phyloP scores from a whole-genome alignment of 2,113 vertebrate species.

The Pyxicephalus adspersus region DNA sequence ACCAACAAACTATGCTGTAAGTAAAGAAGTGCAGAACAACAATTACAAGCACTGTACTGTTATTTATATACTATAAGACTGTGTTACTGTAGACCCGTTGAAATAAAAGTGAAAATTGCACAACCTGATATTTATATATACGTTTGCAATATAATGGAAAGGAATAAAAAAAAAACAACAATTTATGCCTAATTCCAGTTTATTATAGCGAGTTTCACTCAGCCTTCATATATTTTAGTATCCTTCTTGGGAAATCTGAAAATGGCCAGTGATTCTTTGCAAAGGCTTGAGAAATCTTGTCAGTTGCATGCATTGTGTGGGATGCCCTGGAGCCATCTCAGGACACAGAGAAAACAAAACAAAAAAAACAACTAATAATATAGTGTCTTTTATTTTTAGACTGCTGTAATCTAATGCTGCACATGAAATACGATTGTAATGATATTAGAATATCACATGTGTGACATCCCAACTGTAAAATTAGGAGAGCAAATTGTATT shows the following conservation, averaged over 20 bases:
- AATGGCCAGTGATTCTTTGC: slow-evolving; percentile 21
- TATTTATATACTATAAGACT: too few species aligned
- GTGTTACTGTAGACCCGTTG: too few species aligned
- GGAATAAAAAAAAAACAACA: too few species aligned
- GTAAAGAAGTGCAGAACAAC: too few species aligned
- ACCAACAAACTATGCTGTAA: too few species aligned
- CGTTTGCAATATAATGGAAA: too few species aligned
- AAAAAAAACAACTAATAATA: slow-evolving; percentile 12
- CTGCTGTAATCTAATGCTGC: slow-evolving; percentile 15
- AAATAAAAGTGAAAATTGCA: too few species aligned
- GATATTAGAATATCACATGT: slow-evolving; percentile 29
- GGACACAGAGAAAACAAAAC: background rate
- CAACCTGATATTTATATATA: too few species aligned
- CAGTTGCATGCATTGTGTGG: slow-evolving; percentile 8
- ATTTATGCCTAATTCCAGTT: too few species aligned
- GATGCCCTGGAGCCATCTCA: background rate
- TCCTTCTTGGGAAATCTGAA: background rate
- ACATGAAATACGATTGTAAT: slow-evolving; percentile 27
- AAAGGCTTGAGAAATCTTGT: background rate
- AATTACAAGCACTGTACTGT: too few species aligned
- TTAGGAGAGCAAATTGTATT: slow-evolving; percentile 25
- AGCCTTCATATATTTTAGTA: background rate
- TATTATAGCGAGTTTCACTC: background rate
- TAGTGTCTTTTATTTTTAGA: slow-evolving; percentile 20
- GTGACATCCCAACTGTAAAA: slow-evolving; percentile 34